These are phyloP conservation scores for Aphelocoma coerulescens DNA, from an alignment of 2,113 vertebrate species.

Conservation along the genomic window DNA sequence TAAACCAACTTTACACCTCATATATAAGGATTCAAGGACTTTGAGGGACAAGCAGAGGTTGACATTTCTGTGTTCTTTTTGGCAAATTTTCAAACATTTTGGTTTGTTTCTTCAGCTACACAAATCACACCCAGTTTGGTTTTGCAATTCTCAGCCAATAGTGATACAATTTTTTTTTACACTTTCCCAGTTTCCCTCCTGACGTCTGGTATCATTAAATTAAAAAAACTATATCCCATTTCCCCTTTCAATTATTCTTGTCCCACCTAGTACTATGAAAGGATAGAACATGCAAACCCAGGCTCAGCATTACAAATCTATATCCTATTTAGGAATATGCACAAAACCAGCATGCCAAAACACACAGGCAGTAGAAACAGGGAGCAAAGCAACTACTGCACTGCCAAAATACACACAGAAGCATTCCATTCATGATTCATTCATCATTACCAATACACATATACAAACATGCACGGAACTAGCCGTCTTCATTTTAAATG, in stretches of 20 bases:
- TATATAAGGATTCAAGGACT: background rate
- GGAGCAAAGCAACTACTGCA: background rate
- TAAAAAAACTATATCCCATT: background rate
- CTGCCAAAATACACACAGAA: slow-evolving; percentile 4
- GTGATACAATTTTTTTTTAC: background rate
- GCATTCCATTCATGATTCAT: background rate
- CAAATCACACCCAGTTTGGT: background rate
- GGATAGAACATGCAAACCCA: background rate
- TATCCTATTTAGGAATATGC: background rate
- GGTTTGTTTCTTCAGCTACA: background rate
- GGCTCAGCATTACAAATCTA: background rate
- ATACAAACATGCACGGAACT: background rate
- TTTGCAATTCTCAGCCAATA: background rate
- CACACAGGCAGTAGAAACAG: background rate
- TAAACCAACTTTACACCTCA: background rate
- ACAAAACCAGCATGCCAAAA: slow-evolving; percentile 8
- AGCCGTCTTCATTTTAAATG: background rate
- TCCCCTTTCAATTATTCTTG: background rate
- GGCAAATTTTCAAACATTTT: background rate
- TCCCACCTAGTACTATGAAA: background rate
- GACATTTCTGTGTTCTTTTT: background rate
- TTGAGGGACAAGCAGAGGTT: background rate
- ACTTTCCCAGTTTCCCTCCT: background rate
- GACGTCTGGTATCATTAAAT: background rate
- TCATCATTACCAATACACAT: background rate